phyloP scores from a whole-genome alignment of 2,888 invertebrate species.

The Drosophila algonquin region DNA sequence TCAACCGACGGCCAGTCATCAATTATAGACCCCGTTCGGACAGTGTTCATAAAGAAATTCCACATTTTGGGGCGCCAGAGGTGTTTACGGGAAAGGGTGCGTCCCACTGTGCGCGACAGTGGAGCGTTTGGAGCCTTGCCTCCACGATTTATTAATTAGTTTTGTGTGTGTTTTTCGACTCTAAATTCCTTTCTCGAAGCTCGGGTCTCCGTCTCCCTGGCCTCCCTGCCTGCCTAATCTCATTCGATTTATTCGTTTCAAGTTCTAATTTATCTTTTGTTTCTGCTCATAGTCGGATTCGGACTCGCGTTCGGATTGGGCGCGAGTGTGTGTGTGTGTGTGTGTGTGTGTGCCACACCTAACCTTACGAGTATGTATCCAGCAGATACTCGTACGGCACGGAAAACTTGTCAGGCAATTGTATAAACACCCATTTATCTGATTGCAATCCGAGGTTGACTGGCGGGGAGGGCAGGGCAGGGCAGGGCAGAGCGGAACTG shows the following conservation, averaged over 20 bases:
- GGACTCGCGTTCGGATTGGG: slow-evolving; percentile 6
- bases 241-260: slow-evolving; percentile 74
- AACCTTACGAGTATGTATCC: slow-evolving; percentile 49
- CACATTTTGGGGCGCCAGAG: slow-evolving; percentile 44
- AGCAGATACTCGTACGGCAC: slow-evolving; percentile 13
- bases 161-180: slow-evolving; percentile 38
- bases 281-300: slow-evolving; percentile 2
- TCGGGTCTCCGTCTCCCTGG: background rate
- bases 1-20: slow-evolving; percentile 55
- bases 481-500: background rate
- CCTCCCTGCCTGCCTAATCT: slow-evolving; percentile 46
- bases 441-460: slow-evolving; percentile 41
- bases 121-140: background rate
- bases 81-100: slow-evolving; percentile 30
- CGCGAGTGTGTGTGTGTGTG: slow-evolving; percentile 50
- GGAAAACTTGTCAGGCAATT: slow-evolving; percentile 52
- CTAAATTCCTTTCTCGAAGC: slow-evolving; percentile 42
- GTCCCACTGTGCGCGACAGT: slow-evolving; percentile 53
- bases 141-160: slow-evolving; percentile 48
- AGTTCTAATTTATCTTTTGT: slow-evolving; percentile 72
- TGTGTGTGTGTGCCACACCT: slow-evolving; percentile 59
- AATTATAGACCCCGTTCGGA: slow-evolving; percentile 56
- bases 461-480: background rate
- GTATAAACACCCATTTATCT: slow-evolving; percentile 54
- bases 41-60: slow-evolving; percentile 50